A percentile compares a stretch with the other conserved stretches of the same genome.
Conservation (phyloP, 2,888 invertebrate species). For the Lysandra bellargus region DNA sequence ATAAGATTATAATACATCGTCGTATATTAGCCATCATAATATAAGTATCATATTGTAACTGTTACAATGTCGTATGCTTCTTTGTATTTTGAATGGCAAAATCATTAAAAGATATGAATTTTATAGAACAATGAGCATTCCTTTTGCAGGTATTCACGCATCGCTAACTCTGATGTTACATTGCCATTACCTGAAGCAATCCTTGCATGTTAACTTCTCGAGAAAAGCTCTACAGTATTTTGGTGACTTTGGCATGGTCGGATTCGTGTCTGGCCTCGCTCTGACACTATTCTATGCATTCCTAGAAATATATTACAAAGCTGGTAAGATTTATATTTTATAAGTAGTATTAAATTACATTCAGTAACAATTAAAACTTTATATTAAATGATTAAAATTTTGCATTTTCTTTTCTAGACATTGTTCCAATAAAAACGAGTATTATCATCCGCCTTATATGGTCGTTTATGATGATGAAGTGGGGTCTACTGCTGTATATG, state of each 20-base stretch:
- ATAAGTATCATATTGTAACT: not conserved
- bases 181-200: conserved; percentile 66
- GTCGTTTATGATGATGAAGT: conserved; percentile 79
- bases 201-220: conserved; percentile 75
- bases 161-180: conserved; percentile 64
- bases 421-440: conserved; percentile 70
- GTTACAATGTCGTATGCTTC: not conserved
- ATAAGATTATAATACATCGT: not conserved
- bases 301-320: conserved; percentile 63
- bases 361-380: not conserved
- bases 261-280: conserved; percentile 68
- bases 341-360: not conserved
- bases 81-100: not conserved
- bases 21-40: not conserved
- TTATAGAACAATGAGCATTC: conserved; percentile 20
- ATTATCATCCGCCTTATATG: conserved; percentile 73
- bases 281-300: conserved; percentile 72
- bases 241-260: conserved; percentile 71
- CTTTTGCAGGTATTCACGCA: conserved; percentile 62
- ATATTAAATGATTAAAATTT: not conserved
- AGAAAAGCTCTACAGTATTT: conserved; percentile 69
- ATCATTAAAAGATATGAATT: not conserved
- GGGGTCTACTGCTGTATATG: conserved; percentile 72
- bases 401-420: conserved; percentile 55
- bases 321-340: conserved; percentile 54